A percentile compares a stretch with the other conserved stretches of the same genome.
Evolutionary conservation across 2,797 vertebrate species (phyloP).

Genomic region (Poecilia picta): DNA sequence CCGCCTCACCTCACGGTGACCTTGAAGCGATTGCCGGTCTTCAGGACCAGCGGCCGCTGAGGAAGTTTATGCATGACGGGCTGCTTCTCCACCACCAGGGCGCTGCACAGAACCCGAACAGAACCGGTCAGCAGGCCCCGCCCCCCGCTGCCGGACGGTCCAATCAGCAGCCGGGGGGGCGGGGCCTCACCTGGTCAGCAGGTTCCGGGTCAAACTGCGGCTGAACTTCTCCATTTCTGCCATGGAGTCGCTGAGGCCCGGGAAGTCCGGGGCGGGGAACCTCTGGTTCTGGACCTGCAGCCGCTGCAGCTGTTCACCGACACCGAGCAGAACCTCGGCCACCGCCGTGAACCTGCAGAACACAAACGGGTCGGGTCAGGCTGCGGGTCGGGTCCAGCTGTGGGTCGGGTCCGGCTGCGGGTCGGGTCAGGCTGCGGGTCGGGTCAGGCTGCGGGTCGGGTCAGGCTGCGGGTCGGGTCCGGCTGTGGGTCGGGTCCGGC

Average conservation of each 20-base stretch:
- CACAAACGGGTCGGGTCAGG: neutral
- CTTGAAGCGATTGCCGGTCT: slow-evolving; percentile 87
- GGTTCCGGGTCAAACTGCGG: slow-evolving; percentile 78
- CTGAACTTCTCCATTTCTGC: slow-evolving; percentile 76
- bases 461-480: too few species aligned
- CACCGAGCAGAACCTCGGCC: slow-evolving; percentile 79
- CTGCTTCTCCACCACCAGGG: slow-evolving; percentile 90
- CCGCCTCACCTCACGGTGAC: slow-evolving; percentile 85
- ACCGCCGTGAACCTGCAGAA: slow-evolving; percentile 83
- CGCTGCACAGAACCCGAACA: slow-evolving; percentile 54
- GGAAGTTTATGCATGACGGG: slow-evolving; percentile 86
- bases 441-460: too few species aligned
- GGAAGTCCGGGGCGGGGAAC: slow-evolving; percentile 64
- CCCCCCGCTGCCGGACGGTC: neutral
- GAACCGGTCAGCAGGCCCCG: neutral
- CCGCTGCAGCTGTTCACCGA: slow-evolving; percentile 77
- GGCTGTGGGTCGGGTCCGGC: too few species aligned
- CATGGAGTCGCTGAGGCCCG: slow-evolving; percentile 77
- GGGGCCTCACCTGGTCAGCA: slow-evolving; percentile 85
- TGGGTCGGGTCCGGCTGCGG: too few species aligned
- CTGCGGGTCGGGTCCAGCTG: too few species aligned
- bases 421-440: too few species aligned
- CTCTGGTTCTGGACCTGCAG: slow-evolving; percentile 84
- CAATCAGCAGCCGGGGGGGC: too few species aligned
- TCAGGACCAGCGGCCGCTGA: slow-evolving; percentile 87